Percentiles rank a stretch among this genome's conserved stretches.
Evolutionary conservation across 2,113 vertebrate species (phyloP).

Genomic region (Lonchura striata): DNA sequence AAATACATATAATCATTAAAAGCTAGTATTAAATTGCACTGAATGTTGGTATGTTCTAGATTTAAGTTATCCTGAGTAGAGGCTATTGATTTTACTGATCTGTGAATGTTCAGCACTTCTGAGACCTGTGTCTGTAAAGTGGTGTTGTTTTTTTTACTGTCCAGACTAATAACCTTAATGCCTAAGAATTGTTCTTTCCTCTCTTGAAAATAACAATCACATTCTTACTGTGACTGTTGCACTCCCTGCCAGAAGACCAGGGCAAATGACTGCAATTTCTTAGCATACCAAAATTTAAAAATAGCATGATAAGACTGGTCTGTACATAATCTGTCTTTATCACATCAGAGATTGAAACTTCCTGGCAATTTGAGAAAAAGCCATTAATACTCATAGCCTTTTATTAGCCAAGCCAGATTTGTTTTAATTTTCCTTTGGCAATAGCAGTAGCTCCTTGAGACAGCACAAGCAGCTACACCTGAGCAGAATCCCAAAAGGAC

Average conservation of each 20-base stretch:
- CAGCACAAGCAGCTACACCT: conserved; percentile 44
- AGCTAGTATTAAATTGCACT: not conserved
- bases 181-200: not conserved
- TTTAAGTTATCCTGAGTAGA: not conserved
- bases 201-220: not conserved
- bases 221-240: not conserved
- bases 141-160: conserved; percentile 18
- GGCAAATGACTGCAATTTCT: not conserved
- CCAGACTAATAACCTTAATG: not conserved
- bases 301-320: not conserved
- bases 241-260: not conserved
- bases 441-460: conserved; percentile 39
- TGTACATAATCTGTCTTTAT: conserved; percentile 43
- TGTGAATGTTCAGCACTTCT: conserved; percentile 30
- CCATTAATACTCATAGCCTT: conserved; percentile 56
- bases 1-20: not conserved
- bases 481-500: conserved; percentile 57
- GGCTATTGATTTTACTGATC: conserved; percentile 37
- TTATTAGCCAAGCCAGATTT: conserved; percentile 65
- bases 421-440: conserved; percentile 74
- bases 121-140: not conserved
- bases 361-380: conserved; percentile 60
- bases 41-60: not conserved
- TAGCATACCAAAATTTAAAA: conserved; percentile 15
- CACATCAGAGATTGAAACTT: conserved; percentile 46